These are phyloP conservation scores for Darevskia mixta DNA, from an alignment of 2,797 vertebrate genomes.

Conservation along the genomic window DNA sequence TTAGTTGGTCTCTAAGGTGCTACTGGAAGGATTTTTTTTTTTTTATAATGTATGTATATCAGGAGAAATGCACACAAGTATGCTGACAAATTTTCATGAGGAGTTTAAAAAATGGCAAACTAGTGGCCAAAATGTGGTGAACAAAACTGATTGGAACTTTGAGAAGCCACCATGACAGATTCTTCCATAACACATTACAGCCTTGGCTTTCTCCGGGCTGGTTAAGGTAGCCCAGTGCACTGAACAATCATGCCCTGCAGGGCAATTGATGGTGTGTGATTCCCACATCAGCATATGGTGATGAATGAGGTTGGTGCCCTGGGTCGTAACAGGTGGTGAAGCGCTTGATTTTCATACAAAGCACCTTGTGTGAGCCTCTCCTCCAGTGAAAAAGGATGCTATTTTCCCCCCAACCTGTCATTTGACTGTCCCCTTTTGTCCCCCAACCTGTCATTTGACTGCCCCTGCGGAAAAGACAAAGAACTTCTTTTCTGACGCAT, in stretches of 20 bases:
- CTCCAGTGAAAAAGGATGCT: background rate
- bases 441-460: conserved; percentile 2
- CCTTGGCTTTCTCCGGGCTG: background rate
- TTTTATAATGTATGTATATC: no score
- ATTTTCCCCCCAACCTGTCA: background rate
- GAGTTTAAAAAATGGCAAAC: no score
- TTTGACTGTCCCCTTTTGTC: background rate
- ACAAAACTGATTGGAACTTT: no score
- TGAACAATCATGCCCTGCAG: background rate
- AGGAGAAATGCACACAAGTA: no score
- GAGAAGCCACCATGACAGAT: background rate
- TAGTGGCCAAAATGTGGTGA: no score
- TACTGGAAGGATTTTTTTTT: no score
- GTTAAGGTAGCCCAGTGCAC: background rate
- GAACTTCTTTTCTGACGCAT: conserved; percentile 24
- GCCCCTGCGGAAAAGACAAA: background rate
- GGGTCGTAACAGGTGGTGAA: background rate
- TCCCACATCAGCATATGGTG: background rate
- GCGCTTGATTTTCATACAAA: background rate
- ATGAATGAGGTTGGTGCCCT: background rate
- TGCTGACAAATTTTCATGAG: no score
- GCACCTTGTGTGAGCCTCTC: background rate
- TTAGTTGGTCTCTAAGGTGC: no score
- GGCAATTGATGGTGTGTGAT: background rate
- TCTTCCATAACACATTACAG: background rate